Percentiles rank a stretch among this genome's conserved stretches.
These are phyloP conservation scores for Sinocyclocheilus grahami DNA, from an alignment of 2,113 vertebrate genomes.

Conservation along the genomic window DNA sequence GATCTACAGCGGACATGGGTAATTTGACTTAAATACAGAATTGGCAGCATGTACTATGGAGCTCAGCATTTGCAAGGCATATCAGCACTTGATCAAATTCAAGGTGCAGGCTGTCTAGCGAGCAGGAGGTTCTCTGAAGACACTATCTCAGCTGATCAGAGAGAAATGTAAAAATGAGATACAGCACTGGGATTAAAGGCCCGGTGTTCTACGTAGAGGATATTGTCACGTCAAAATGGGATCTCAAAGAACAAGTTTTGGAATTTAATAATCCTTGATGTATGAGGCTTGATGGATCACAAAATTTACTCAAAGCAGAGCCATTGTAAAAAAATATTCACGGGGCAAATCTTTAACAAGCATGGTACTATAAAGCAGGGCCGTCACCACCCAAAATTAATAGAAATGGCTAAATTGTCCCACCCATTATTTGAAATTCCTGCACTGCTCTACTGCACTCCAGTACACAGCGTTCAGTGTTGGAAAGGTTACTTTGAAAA, in stretches of 20 bases:
- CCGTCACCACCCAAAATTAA: no score
- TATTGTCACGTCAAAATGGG: background rate
- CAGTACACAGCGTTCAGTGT: no score
- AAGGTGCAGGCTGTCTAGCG: background rate
- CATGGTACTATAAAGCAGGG: no score
- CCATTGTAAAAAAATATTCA: background rate
- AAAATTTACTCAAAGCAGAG: background rate
- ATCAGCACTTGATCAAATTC: constrained; percentile 41
- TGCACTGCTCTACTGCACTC: no score
- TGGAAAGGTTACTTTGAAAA: no score
- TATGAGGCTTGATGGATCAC: background rate
- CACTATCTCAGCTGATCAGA: constrained; percentile 44
- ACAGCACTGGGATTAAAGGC: background rate
- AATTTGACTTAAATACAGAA: constrained; percentile 32
- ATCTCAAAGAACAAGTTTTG: constrained; percentile 16
- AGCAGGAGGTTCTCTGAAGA: constrained; percentile 21
- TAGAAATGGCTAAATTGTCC: no score
- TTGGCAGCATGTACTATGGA: background rate
- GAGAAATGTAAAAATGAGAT: constrained; percentile 34
- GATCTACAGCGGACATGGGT: constrained; percentile 11
- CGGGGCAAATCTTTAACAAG: background rate
- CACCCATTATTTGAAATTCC: no score
- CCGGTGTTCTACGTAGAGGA: background rate
- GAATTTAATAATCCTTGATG: constrained; percentile 26
- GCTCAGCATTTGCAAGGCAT: background rate